A percentile compares a stretch with the other conserved stretches of the same genome.
These are phyloP conservation scores for Tupaia tana DNA, from an alignment of 2,113 vertebrate genomes.

Conservation along the genomic window DNA sequence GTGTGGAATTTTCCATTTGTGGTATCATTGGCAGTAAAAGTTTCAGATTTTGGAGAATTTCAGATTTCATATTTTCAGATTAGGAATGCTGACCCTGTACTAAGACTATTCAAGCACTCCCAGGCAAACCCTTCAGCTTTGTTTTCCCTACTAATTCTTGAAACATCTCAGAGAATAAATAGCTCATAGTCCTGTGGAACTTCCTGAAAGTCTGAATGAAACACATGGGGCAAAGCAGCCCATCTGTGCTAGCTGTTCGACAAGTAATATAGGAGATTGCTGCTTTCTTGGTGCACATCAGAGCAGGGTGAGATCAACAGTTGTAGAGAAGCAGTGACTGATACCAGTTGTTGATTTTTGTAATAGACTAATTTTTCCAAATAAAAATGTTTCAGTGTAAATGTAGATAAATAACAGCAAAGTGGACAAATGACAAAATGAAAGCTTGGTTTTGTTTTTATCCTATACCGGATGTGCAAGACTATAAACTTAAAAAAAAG, in stretches of 20 bases:
- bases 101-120: neutral
- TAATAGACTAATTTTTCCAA: neutral
- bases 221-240: neutral
- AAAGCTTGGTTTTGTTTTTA: neutral
- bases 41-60: too few species aligned
- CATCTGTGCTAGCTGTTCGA: neutral
- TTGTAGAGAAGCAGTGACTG: neutral
- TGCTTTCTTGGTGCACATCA: neutral
- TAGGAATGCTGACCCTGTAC: neutral
- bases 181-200: rapidly evolving
- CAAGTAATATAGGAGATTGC: too few species aligned
- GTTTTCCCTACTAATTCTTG: neutral
- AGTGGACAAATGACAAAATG: too few species aligned
- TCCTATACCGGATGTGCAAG: too few species aligned
- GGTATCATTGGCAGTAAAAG: too few species aligned
- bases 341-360: neutral
- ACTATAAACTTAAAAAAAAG: neutral
- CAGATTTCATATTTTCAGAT: too few species aligned
- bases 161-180: neutral
- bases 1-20: too few species aligned
- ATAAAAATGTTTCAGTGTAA: neutral
- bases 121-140: neutral
- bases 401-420: neutral
- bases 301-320: neutral
- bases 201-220: neutral